A percentile compares a stretch with the other conserved stretches of the same genome.
Conservation (phyloP, 1,140 invertebrate species). For the Triops longicaudatus region DNA sequence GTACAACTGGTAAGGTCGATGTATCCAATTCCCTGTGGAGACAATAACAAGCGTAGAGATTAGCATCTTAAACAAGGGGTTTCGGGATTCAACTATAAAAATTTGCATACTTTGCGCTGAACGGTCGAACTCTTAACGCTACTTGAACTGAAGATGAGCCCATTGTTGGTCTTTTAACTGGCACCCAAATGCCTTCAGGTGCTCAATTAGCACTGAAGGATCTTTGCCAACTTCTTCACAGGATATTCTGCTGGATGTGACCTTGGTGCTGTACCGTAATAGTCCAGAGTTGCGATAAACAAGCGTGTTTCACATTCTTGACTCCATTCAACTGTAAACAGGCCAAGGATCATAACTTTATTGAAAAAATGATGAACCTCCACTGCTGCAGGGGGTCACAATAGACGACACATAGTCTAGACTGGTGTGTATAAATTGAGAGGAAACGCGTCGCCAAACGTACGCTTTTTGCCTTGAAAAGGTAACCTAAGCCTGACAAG, state of each 20-base stretch:
- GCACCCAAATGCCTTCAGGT: neutral
- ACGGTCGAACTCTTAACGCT: neutral
- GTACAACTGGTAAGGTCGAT: neutral
- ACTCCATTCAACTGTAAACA: neutral
- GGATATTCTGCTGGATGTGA: neutral
- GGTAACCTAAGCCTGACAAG: too few relatives aligned
- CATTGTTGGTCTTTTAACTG: neutral
- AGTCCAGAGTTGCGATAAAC: neutral
- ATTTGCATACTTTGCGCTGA: slow-evolving; percentile 3
- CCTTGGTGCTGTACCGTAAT: neutral
- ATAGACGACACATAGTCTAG: neutral
- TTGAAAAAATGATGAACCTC: neutral
- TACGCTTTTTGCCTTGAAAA: neutral
- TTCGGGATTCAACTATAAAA: neutral
- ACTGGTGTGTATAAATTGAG: neutral
- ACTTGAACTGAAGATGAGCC: neutral
- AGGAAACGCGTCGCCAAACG: neutral
- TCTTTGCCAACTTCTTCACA: neutral
- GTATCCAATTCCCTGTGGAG: neutral
- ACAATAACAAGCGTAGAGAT: neutral
- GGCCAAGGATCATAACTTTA: slow-evolving; percentile 6
- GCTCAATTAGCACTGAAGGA: neutral
- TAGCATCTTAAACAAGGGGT: neutral
- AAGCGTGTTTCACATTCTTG: neutral
- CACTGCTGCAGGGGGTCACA: neutral